Conservation (phyloP, 1,140 invertebrate genomes). For the Trichonephila clavipes region DNA sequence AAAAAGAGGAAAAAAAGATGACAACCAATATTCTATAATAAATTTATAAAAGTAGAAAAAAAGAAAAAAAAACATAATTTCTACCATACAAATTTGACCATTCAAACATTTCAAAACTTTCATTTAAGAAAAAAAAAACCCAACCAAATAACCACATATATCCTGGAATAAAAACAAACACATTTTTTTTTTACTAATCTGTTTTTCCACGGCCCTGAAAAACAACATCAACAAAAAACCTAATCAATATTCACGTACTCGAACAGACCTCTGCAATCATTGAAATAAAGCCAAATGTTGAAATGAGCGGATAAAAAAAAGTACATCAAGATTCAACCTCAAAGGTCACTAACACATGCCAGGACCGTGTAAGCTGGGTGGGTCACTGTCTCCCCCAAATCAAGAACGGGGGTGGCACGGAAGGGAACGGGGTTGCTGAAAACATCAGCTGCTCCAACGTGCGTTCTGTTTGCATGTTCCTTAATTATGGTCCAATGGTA, state of each 20-base stretch:
- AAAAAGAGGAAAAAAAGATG: no score
- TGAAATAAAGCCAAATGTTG: background rate
- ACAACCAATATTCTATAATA: no score
- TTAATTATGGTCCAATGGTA: conserved; percentile 52
- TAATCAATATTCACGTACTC: background rate
- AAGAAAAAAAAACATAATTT: no score
- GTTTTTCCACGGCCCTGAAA: no score
- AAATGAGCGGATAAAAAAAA: background rate
- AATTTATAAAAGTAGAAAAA: no score
- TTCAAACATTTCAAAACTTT: no score
- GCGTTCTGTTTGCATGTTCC: conserved; percentile 29
- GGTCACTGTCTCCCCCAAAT: background rate
- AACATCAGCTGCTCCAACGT: conserved; percentile 67
- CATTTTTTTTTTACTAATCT: background rate
- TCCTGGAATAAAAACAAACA: background rate
- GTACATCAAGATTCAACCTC: conserved; percentile 2
- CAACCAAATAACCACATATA: background rate
- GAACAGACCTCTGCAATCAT: background rate
- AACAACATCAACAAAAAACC: background rate
- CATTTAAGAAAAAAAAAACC: background rate
- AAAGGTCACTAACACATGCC: conserved; percentile 54
- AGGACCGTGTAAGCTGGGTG: conserved; percentile 5
- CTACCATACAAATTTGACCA: no score
- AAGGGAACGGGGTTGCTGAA: conserved; percentile 10
- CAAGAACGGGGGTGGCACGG: background rate